Conservation (phyloP, 2,888 invertebrate genomes). For the Nycteola revayana region DNA sequence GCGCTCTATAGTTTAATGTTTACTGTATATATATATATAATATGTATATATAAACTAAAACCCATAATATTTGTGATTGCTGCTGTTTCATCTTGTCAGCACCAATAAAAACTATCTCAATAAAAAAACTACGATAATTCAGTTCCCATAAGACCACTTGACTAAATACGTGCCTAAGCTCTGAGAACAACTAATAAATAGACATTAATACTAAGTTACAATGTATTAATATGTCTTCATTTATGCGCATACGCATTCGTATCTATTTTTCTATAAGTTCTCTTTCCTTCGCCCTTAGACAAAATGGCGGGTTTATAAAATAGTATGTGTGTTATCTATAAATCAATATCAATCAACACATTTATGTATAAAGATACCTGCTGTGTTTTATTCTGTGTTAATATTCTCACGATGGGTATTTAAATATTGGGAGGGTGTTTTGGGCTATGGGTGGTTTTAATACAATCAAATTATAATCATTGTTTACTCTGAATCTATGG, state of each 20-base stretch:
- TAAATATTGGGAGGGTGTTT: neutral
- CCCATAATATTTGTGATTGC: too few species aligned
- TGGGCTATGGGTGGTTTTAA: too few species aligned
- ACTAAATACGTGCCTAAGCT: constrained; percentile 21
- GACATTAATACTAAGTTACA: neutral
- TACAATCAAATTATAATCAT: too few species aligned
- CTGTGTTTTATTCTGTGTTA: constrained; percentile 10
- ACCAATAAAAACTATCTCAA: too few species aligned
- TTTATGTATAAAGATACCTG: constrained; percentile 27
- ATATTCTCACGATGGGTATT: constrained; percentile 31
- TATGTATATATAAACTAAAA: too few species aligned
- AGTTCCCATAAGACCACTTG: too few species aligned
- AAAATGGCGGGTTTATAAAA: constrained; percentile 7
- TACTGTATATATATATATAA: too few species aligned
- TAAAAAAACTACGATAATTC: too few species aligned
- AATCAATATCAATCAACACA: constrained; percentile 40
- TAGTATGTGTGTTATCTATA: constrained; percentile 36
- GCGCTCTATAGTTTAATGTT: too few species aligned
- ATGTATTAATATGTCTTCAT: constrained; percentile 9
- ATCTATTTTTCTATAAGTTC: constrained; percentile 10
- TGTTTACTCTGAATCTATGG: too few species aligned
- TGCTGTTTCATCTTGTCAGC: too few species aligned
- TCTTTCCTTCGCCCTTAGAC: constrained; percentile 29
- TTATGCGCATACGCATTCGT: constrained; percentile 25
- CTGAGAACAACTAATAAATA: constrained; percentile 36